A percentile compares a stretch with the other conserved stretches of the same genome.
These are phyloP conservation scores for Ennomos fuscantarius DNA, from an alignment of 2,888 invertebrate species.

Conservation along the genomic window DNA sequence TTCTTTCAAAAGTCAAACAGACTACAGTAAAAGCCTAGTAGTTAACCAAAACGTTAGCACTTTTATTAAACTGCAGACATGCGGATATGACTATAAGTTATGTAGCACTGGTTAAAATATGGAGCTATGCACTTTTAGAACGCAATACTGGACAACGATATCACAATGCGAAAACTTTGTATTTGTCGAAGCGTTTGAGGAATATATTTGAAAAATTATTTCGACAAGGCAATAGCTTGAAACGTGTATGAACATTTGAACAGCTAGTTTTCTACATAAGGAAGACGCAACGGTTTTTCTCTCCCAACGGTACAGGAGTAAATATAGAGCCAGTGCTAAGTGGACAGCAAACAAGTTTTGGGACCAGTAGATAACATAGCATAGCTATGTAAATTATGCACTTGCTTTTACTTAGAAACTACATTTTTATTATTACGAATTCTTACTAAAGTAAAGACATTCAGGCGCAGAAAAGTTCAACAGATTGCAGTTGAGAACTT, in stretches of 20 bases:
- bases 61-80: slow-evolving; percentile 9
- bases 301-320: slow-evolving; percentile 35
- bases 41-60: background rate
- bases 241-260: slow-evolving; percentile 11
- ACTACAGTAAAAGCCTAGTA: too few relatives aligned
- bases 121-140: background rate
- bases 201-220: background rate
- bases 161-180: background rate
- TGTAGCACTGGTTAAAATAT: slow-evolving; percentile 5
- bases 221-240: slow-evolving; percentile 10
- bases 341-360: slow-evolving; percentile 26
- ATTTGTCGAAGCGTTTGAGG: background rate
- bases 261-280: slow-evolving; percentile 33
- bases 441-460: too few relatives aligned
- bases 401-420: too few relatives aligned
- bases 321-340: slow-evolving; percentile 26
- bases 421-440: too few relatives aligned
- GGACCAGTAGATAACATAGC: too few relatives aligned
- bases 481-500: too few relatives aligned
- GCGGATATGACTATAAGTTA: slow-evolving; percentile 10
- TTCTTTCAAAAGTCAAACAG: too few relatives aligned
- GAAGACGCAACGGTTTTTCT: slow-evolving; percentile 35
- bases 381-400: too few relatives aligned
- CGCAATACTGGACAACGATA: background rate
- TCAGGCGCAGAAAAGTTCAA: too few relatives aligned